Percentiles rank a stretch among this genome's conserved stretches.
These are phyloP conservation scores for Hycleus cichorii DNA, from an alignment of 1,140 invertebrate genomes.

Conservation along the genomic window DNA sequence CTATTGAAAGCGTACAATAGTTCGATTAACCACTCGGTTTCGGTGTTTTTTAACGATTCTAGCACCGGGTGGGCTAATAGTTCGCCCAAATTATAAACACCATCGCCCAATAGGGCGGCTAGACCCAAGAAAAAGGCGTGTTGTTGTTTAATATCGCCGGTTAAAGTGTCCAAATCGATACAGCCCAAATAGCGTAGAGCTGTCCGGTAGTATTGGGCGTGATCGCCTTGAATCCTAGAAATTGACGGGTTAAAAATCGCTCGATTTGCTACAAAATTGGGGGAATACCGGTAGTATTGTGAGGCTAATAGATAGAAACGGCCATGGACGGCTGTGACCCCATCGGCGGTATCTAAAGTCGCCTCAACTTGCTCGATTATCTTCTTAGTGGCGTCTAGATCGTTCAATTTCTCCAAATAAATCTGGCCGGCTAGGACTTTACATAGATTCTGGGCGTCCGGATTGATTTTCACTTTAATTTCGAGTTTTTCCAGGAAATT, in stretches of 20 bases:
- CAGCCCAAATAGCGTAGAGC: conserved; percentile 94
- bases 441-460: conserved; percentile 78
- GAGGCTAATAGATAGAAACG: conserved; percentile 91
- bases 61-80: conserved; percentile 91
- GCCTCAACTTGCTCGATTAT: conserved; percentile 86
- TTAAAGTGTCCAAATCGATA: conserved; percentile 64
- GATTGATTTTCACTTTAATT: conserved; percentile 79
- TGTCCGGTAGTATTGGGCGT: conserved; percentile 90
- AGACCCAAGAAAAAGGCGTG: conserved; percentile 88
- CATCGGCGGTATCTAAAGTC: conserved; percentile 81
- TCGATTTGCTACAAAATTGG: background rate
- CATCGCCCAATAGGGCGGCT: conserved; percentile 89
- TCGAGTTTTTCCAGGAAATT: conserved; percentile 81
- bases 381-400: conserved; percentile 76
- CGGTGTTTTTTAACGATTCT: conserved; percentile 71
- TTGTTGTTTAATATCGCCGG: conserved; percentile 62
- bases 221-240: conserved; percentile 69
- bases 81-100: conserved; percentile 97
- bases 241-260: background rate
- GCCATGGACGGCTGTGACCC: conserved; percentile 88
- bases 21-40: conserved; percentile 84
- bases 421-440: conserved; percentile 82
- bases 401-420: conserved; percentile 70
- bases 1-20: conserved; percentile 88
- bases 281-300: conserved; percentile 66